phyloP scores from a whole-genome alignment of 2,888 invertebrate genomes.

The Hipparchia sbordonii region DNA sequence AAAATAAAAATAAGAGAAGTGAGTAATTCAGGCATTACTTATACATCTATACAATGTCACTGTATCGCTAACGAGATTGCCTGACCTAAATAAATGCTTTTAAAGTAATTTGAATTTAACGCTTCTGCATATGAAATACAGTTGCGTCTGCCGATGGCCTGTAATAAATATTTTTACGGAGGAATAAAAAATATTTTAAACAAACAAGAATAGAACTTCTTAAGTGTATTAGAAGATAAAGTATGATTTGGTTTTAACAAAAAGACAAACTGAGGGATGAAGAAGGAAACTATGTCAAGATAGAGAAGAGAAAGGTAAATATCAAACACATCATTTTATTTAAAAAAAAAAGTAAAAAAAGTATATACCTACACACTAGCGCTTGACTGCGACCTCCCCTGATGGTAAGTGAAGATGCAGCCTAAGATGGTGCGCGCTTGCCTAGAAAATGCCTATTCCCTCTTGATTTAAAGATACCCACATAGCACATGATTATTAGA shows the following conservation, averaged over 20 bases:
- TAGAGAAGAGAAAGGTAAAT: too few species aligned
- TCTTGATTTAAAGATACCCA: too few species aligned
- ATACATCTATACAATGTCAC: constrained; percentile 34
- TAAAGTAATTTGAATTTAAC: constrained; percentile 42
- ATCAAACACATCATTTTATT: too few species aligned
- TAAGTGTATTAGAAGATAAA: not conserved
- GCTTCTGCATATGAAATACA: constrained; percentile 31
- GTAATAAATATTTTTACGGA: constrained; percentile 25
- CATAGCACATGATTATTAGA: too few species aligned
- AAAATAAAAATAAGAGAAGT: constrained; percentile 5
- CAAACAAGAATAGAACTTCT: not conserved
- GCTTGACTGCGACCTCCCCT: too few species aligned
- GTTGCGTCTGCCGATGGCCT: constrained; percentile 32
- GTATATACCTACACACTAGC: too few species aligned
- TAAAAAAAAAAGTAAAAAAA: too few species aligned
- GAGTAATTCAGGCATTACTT: not conserved
- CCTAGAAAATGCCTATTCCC: too few species aligned
- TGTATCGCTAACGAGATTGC: constrained; percentile 42
- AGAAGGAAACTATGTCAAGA: too few species aligned
- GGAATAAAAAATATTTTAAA: constrained; percentile 15
- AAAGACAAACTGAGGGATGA: too few species aligned
- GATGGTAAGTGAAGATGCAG: too few species aligned
- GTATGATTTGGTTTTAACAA: not conserved
- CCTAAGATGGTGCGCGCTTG: too few species aligned
- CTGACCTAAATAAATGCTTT: constrained; percentile 44